A percentile compares a stretch with the other conserved stretches of the same genome.
These are phyloP conservation scores for Notiomystis cincta DNA, from an alignment of 2,113 vertebrate genomes.

Conservation along the genomic window DNA sequence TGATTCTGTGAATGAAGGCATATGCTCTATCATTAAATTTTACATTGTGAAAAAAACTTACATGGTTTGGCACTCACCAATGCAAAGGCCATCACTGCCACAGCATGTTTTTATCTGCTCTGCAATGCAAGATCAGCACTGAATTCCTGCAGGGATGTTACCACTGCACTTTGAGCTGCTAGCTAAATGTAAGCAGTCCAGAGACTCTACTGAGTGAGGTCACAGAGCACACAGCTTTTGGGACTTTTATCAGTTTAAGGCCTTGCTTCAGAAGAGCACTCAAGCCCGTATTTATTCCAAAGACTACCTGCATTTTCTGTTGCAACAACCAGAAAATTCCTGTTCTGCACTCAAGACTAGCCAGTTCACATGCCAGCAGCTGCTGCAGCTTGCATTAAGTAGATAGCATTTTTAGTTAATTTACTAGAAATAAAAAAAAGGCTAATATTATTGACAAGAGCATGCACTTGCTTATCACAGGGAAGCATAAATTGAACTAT, in stretches of 20 bases:
- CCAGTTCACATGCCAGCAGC: neutral
- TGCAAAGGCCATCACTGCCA: neutral
- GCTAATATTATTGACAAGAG: neutral
- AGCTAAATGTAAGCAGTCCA: neutral
- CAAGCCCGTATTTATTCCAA: neutral
- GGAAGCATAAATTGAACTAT: neutral
- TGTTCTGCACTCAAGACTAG: neutral
- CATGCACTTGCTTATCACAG: rapidly evolving
- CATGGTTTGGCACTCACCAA: neutral
- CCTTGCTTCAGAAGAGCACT: neutral
- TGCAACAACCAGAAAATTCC: neutral
- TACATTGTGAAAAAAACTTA: neutral
- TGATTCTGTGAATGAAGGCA: neutral
- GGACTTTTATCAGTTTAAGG: neutral
- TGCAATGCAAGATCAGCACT: rapidly evolving
- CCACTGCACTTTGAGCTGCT: neutral
- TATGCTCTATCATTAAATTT: neutral
- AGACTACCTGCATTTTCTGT: neutral
- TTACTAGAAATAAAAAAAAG: neutral
- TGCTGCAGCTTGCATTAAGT: neutral
- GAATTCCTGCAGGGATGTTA: neutral
- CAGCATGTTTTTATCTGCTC: neutral
- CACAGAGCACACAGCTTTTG: neutral
- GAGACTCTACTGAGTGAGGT: neutral
- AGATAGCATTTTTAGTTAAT: neutral